Evolutionary conservation across 2,888 invertebrate genomes (phyloP), one percentile per base, ranked within the genome.

Genomic region (Pandemis heparana): DNA sequence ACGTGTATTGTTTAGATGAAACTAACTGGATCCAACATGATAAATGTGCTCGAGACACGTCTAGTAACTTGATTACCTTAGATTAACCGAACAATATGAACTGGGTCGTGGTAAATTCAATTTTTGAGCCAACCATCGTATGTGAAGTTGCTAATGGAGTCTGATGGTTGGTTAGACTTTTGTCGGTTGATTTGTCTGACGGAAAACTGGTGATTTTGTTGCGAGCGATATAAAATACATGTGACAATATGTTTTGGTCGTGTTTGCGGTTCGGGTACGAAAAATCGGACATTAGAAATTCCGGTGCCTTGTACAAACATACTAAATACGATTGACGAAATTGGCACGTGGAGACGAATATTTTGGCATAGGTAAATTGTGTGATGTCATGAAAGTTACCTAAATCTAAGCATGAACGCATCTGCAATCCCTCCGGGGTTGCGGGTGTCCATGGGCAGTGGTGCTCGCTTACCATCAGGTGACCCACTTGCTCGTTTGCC

Each of bases 51-150:
- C 68, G 66, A 74, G 66, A 71, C 67, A 78, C 75, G 76, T 79
- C 79, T 82, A 75, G 77, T 85, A 87, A 87, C 82, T 80, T 81
- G 83, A 86, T 89, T 87, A 75, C 23, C 79, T 79, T 84, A 85
- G 83, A 87, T 87, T 88, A 89, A 85, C 85, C 80, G 82, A 87
- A 87, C 86, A 84, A 84, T 84, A 82, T 83, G 81, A 90, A 89
- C 82, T 88, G 81, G 87, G 87, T 84, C 76, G 72, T 53, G 63
- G 64, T n/a, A 68, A 75, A 75, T 75, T 75, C 46, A 70, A 71
- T 75, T 75, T 75, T 75, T 75, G 66, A 75, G 65, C 74, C 67
- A 71, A 75, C 70, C 48, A 43, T 64, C 70, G 62, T 51, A 70
- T 63, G 68, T 68, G 68, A 63, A 63, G 72, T 68, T 70, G 43